These are phyloP conservation scores for Pterois miles DNA, from an alignment of 2,797 vertebrate species.

Conservation along the genomic window DNA sequence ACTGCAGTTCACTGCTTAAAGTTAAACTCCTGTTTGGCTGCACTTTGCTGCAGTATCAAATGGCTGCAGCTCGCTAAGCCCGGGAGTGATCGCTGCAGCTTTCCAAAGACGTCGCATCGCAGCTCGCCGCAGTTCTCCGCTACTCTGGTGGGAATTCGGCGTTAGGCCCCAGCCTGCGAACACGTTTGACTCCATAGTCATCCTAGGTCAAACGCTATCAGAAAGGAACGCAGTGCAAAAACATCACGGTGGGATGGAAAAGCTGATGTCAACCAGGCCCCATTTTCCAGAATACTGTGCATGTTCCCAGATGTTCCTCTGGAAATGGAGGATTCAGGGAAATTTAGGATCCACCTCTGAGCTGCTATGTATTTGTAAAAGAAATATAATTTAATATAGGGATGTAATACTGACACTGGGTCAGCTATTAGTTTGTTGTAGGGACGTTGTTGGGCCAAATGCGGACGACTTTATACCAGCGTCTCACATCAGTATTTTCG, in stretches of 20 bases:
- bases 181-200: background rate
- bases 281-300: conserved; percentile 20
- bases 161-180: background rate
- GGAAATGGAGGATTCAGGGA: background rate
- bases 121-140: no score
- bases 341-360: background rate
- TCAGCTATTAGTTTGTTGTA: background rate
- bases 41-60: no score
- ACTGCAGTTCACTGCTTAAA: no score
- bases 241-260: background rate
- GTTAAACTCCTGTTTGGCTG: no score
- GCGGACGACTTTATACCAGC: background rate
- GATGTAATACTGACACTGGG: conserved; percentile 23
- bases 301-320: background rate
- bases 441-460: background rate
- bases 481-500: background rate
- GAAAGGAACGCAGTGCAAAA: background rate
- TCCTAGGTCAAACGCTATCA: background rate
- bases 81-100: no score
- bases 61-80: no score
- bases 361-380: background rate
- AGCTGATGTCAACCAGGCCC: conserved; percentile 12
- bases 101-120: no score
- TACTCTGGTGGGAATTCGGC: no score
- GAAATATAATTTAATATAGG: conserved; percentile 3